Evolutionary conservation across 2,113 vertebrate genomes (phyloP).

Genomic region (Gnathonemus longibarbis): DNA sequence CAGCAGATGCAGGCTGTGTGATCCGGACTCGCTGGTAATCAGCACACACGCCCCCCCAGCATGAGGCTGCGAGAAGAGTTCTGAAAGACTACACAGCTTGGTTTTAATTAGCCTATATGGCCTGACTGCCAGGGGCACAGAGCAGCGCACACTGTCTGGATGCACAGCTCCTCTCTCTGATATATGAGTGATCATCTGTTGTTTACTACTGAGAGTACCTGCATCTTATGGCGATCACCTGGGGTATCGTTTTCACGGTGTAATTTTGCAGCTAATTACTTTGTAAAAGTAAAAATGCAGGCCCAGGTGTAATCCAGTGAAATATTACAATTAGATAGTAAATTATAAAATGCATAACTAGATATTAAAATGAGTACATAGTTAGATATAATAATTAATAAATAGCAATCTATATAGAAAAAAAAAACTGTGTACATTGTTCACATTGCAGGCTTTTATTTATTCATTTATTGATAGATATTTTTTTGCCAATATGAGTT

Average conservation of each 20-base stretch:
- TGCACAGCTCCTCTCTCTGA: neutral
- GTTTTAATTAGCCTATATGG: constrained; percentile 7
- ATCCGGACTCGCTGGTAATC: neutral
- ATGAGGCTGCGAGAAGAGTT: neutral
- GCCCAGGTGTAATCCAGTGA: neutral
- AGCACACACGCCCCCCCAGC: neutral
- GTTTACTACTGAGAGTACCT: neutral
- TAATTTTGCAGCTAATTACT: neutral
- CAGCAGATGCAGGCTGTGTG: neutral
- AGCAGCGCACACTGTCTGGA: neutral
- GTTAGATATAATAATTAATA: neutral
- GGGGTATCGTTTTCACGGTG: neutral
- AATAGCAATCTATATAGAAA: neutral
- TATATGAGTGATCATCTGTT: neutral
- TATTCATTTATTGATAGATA: neutral
- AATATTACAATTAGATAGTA: neutral
- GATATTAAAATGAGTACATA: neutral
- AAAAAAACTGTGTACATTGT: neutral
- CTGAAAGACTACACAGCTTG: neutral
- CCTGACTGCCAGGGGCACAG: neutral
- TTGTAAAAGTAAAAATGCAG: neutral
- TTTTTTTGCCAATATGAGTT: neutral
- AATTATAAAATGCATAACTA: neutral
- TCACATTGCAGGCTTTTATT: neutral
- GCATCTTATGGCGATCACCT: neutral